A percentile compares a stretch with the other conserved stretches of the same genome.
These are phyloP conservation scores for Clarias magur DNA, from an alignment of 2,113 vertebrate species.

Conservation along the genomic window DNA sequence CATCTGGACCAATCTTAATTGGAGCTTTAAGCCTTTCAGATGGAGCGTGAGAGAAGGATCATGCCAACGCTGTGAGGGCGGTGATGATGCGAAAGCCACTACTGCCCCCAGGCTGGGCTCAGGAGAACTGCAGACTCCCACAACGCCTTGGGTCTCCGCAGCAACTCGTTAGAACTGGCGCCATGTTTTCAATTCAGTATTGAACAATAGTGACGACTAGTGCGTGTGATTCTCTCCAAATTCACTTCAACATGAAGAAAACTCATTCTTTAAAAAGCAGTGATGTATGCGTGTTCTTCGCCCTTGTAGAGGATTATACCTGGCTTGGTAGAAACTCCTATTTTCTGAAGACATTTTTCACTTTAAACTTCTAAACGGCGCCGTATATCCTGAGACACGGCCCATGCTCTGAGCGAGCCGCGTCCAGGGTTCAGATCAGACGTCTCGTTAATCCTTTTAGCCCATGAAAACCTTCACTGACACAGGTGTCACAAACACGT, in stretches of 20 bases:
- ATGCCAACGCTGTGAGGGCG: background rate
- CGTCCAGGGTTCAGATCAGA: background rate
- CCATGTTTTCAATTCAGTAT: background rate
- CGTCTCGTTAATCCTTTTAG: background rate
- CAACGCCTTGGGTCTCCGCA: background rate
- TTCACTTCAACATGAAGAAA: background rate
- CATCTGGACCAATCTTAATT: conserved; percentile 72
- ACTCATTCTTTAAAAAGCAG: background rate
- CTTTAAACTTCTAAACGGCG: background rate
- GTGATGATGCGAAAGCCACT: conserved; percentile 41
- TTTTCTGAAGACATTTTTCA: background rate
- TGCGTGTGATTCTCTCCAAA: background rate
- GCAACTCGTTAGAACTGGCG: background rate
- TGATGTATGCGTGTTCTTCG: background rate
- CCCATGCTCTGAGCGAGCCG: background rate
- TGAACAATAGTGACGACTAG: background rate
- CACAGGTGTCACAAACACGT: no score
- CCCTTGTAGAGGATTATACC: background rate
- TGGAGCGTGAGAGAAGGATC: conserved; percentile 35
- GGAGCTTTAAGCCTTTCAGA: conserved; percentile 56
- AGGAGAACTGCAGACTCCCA: conserved; percentile 29
- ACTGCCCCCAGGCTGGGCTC: conserved; percentile 65
- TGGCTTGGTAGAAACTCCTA: background rate
- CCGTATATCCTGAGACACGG: background rate
- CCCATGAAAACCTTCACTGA: no score